Evolutionary conservation across 2,113 vertebrate species (phyloP).

Genomic region (Nycticryphes semicollaris): DNA sequence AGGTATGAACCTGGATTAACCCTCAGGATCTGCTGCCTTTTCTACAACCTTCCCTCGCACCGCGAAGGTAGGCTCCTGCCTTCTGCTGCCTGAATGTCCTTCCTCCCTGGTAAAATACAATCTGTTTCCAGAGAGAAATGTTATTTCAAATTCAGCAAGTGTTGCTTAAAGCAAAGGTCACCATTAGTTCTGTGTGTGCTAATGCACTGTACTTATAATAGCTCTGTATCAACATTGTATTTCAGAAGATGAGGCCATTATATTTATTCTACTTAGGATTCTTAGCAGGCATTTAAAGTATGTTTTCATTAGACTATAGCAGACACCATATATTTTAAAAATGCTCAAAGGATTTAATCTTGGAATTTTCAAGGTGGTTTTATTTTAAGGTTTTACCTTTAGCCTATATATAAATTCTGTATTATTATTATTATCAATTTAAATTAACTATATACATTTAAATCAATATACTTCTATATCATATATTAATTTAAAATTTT

Average conservation of each 20-base stretch:
- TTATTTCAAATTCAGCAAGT: constrained; percentile 8
- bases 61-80: not conserved
- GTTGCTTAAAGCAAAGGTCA: constrained; percentile 29
- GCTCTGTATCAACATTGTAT: not conserved
- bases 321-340: not conserved
- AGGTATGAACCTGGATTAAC: not conserved
- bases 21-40: not conserved
- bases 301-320: constrained; percentile 25
- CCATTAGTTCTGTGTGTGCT: constrained; percentile 17
- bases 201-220: not conserved
- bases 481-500: not conserved
- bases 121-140: not conserved
- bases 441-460: not conserved
- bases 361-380: constrained; percentile 17
- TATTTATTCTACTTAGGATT: constrained; percentile 19
- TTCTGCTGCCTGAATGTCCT: not conserved
- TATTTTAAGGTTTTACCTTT: not conserved
- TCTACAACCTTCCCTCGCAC: not conserved
- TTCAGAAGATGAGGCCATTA: constrained; percentile 9
- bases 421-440: too few relatives aligned
- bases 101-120: not conserved
- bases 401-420: not conserved
- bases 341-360: not conserved
- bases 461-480: not conserved
- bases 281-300: constrained; percentile 38